Evolutionary conservation across 1,140 invertebrate species (phyloP).

Genomic region (Halyomorpha halys): DNA sequence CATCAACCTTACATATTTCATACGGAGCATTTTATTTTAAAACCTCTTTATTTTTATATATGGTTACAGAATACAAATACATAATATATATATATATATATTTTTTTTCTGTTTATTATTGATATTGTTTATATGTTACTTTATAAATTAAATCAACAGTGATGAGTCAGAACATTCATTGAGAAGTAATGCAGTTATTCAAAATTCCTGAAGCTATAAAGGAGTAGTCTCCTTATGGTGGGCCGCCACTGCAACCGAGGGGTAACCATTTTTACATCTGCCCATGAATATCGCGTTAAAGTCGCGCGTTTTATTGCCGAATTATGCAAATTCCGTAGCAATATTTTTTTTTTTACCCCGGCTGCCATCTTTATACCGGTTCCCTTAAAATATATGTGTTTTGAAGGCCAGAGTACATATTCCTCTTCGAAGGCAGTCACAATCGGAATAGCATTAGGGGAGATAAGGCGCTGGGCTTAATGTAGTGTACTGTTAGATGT

Average conservation of each 20-base stretch:
- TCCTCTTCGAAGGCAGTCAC: background rate
- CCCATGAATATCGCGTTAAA: slow-evolving; percentile 29
- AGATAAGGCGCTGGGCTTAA: background rate
- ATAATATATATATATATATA: no score
- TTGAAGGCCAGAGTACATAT: slow-evolving; percentile 19
- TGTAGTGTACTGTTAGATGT: no score
- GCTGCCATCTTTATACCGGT: slow-evolving; percentile 6
- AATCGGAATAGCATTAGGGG: slow-evolving; percentile 2
- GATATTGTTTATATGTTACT: background rate
- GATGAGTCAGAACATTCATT: no score
- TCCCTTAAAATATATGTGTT: slow-evolving; percentile 19
- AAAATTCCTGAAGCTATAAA: background rate
- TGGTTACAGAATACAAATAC: no score
- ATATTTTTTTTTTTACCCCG: slow-evolving; percentile 2
- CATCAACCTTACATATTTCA: no score
- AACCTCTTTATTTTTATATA: no score
- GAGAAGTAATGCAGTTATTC: no score
- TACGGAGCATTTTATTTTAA: no score
- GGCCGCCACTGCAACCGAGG: background rate
- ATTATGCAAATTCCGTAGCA: slow-evolving; percentile 28
- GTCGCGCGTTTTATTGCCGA: slow-evolving; percentile 27
- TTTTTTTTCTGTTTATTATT: no score
- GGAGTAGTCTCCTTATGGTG: background rate
- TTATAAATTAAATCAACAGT: background rate
- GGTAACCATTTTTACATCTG: slow-evolving; percentile 29